Evolutionary conservation across 2,113 vertebrate species (phyloP).

Genomic region (Rhinoderma darwinii): DNA sequence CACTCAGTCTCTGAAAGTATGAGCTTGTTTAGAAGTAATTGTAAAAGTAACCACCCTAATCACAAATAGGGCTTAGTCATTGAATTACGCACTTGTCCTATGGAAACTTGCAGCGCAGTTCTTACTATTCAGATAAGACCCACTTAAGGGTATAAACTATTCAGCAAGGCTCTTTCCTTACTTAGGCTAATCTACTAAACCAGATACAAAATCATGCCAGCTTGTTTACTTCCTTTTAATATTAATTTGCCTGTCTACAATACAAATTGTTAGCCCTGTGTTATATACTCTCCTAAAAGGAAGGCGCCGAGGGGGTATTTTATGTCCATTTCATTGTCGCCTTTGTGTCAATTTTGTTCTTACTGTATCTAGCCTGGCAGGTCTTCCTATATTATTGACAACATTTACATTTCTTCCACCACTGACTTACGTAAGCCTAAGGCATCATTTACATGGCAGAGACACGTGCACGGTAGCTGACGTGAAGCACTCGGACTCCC

Average conservation of each 20-base stretch:
- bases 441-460: background rate
- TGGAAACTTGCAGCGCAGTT: background rate
- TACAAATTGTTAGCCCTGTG: background rate
- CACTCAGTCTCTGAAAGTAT: slow-evolving; percentile 12
- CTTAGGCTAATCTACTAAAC: slow-evolving; percentile 18
- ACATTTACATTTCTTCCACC: background rate
- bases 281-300: background rate
- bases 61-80: slow-evolving; percentile 26
- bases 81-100: slow-evolving; percentile 32
- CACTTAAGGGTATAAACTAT: slow-evolving; percentile 29
- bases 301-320: background rate
- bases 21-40: slow-evolving; percentile 52
- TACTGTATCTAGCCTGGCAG: background rate
- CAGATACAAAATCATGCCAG: slow-evolving; percentile 3
- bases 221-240: background rate
- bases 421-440: background rate
- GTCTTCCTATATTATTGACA: background rate
- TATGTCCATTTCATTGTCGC: background rate
- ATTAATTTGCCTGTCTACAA: slow-evolving; percentile 13
- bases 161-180: slow-evolving; percentile 6
- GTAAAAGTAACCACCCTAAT: slow-evolving; percentile 39
- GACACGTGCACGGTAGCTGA: background rate
- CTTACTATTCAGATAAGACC: slow-evolving; percentile 36
- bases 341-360: background rate
- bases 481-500: no score